phyloP scores from a whole-genome alignment of 2,113 vertebrate species.

The Rhineura floridana region DNA sequence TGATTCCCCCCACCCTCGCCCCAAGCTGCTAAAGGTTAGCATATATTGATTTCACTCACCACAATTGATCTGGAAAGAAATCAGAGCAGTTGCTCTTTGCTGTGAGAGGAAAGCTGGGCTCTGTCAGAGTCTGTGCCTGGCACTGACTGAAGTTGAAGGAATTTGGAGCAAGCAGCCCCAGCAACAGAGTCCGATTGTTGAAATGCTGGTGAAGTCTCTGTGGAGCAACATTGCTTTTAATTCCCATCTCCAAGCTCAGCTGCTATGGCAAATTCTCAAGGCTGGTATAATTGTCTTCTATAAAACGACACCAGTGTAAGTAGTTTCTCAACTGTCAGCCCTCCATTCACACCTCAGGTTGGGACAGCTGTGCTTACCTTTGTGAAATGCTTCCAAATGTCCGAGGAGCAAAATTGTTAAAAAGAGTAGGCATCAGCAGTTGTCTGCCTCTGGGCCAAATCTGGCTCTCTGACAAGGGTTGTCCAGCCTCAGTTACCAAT shows the following conservation, averaged over 20 bases:
- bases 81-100: conserved; percentile 53
- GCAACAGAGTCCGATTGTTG: conserved; percentile 44
- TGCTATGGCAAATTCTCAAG: not conserved
- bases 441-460: not conserved
- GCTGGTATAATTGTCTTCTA: not conserved
- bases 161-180: conserved; percentile 48
- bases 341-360: no score
- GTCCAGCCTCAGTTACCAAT: no score
- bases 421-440: not conserved
- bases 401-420: not conserved
- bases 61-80: conserved; percentile 48
- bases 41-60: not conserved
- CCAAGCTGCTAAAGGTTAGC: conserved; percentile 24
- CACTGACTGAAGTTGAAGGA: conserved; percentile 61
- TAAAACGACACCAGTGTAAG: not conserved
- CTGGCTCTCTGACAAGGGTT: not conserved
- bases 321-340: no score
- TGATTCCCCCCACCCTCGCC: not conserved
- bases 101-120: conserved; percentile 16
- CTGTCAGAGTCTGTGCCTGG: conserved; percentile 70
- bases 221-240: not conserved
- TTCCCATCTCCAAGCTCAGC: not conserved
- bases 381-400: no score
- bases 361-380: no score
- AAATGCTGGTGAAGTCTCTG: not conserved